Base-by-base conservation (phyloP, 1,140 invertebrate genomes). In the Vanessa tameamea region DNA sequence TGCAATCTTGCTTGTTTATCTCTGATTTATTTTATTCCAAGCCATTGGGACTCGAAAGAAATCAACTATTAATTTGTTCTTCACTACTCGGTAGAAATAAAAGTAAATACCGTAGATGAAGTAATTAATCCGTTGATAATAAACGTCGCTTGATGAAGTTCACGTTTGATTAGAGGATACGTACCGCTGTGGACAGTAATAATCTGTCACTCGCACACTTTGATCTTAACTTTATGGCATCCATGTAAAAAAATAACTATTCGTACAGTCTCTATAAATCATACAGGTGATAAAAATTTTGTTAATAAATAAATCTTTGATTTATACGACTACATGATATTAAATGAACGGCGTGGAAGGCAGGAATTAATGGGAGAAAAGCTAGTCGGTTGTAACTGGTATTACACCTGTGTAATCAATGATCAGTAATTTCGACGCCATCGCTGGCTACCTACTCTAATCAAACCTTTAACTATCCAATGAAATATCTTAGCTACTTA, bases 1-100 rank as follows among this genome's bases (percentile, higher is more conserved):
- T 79, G 78, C 84, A 83, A 89, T 86, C 84, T 82, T 78, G 82
- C 84, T 87, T 90, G 88, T 88, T 92, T 91, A 91, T 90, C 87
- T 86, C 87, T 87, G 87, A 91, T 91, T 91, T 90, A 90, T 90
- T 88, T 91, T 88, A 89, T 89, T 85, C 87, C 82, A 76, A 85
- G 79, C 82, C 83, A 87, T 87, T 82, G 80, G 81, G 77, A 72
- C 74, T 86, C 82, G 86, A 89, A 88, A 89, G 85, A 86, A 82
- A 83, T 91, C 82, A 82, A 84, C 87, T 86, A 87, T 88, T 89
- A 89, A 91, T 92, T 92, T 87, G 87, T 89, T 84, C 78, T 70
- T 79, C 83, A 80, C 79, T 85, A 81, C 86, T 74, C 79, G 72
- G 79, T 85, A 69, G 57, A 37, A 61, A 61, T 61, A 61, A 76